Evolutionary conservation across 2,888 invertebrate species (phyloP), one percentile per base, ranked within the genome.

Genomic region (Eupithecia pulchellata): DNA sequence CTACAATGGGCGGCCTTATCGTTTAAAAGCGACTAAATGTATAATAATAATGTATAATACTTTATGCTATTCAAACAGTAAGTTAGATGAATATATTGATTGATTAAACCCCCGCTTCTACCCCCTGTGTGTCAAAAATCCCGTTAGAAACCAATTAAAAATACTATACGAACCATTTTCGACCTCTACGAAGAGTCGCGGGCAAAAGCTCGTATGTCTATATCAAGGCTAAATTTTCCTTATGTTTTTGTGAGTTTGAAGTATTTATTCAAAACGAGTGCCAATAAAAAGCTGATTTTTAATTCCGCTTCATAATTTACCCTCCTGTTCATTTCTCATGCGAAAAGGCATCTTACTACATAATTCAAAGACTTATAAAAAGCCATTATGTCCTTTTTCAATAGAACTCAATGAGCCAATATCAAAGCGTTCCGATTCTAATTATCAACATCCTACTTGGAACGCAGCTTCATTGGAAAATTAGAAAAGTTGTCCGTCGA

Each of bases 401-500:
- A 20, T 47, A 47, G 20, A 47, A 3, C 9, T 36, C 27, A 61
- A 55, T 42, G 29, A 67, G 29, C 52, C 68, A 68, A 61, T 71
- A 64, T 64, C n/a, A 67, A 64, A 73, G 42, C 64, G 55, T 68
- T 68, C 66, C 66, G 69, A 66, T 79, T 81, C 82, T 85, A 85
- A 87, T 85, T 82, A 82, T 80, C 78, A 82, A 81, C 77, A 79
- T 81, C 77, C 75, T 42, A 79, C 82, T 81, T 74, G 86, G 87
- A 87, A 89, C 90, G 87, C 88, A 87, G 30, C 4, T 89, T 89
- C 86, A 89, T 89, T 86, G 87, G 91, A 87, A 92, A 91, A 92
- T 92, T 92, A 90, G 89, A 91, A 92, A 93, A 92, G 88, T 93
- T 91, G 87, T 92, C 90, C 63, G 64, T 27, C 72, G 65, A 73